Conservation (phyloP, 2,888 invertebrate species). For the Meiosimyza decipiens region DNA sequence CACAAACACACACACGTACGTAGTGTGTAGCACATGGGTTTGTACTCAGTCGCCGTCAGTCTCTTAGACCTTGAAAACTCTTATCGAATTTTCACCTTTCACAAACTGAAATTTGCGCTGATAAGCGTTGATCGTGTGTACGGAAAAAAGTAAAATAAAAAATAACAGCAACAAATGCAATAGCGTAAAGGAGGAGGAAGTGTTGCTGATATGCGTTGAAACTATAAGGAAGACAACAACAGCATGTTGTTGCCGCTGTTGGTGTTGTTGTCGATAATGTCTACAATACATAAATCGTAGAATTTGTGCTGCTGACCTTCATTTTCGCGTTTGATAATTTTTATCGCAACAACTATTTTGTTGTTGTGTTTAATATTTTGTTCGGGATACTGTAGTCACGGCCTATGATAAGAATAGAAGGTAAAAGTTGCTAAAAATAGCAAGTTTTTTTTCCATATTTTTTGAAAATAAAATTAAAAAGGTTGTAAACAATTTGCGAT, state of each 20-base stretch:
- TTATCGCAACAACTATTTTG: too few species aligned
- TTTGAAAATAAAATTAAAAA: too few species aligned
- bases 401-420: too few species aligned
- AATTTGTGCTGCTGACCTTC: conserved; percentile 62
- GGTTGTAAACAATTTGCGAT: too few species aligned
- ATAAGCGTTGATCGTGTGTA: neutral
- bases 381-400: too few species aligned
- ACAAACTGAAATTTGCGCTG: conserved; percentile 20
- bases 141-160: too few species aligned
- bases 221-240: neutral
- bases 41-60: conserved; percentile 5
- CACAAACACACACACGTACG: neutral
- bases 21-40: neutral
- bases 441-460: too few species aligned
- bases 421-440: too few species aligned
- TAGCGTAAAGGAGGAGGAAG: neutral
- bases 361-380: too few species aligned
- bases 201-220: neutral
- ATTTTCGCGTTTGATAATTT: conserved; percentile 45
- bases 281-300: conserved; percentile 34
- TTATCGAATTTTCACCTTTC: conserved; percentile 63
- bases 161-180: too few species aligned
- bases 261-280: neutral
- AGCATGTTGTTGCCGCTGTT: neutral
- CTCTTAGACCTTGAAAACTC: conserved; percentile 55